Evolutionary conservation across 2,888 invertebrate species (phyloP).

Genomic region (Trypoxylon attenuatum): DNA sequence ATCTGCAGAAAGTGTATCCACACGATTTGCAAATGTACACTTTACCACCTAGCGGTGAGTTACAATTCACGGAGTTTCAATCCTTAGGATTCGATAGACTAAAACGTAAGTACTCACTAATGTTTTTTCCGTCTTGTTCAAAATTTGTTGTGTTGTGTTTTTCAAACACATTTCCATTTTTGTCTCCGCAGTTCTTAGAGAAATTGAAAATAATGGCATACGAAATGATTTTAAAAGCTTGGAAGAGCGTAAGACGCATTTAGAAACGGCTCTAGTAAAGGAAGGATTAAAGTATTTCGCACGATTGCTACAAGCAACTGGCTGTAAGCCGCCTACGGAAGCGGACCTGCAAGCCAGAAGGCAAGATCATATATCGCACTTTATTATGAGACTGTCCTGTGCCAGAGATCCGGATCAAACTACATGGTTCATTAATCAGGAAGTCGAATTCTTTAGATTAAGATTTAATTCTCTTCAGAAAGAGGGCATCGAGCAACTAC

Average conservation of each 20-base stretch:
- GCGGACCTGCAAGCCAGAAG: constrained; percentile 81
- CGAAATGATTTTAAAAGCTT: constrained; percentile 79
- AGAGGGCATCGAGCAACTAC: constrained; percentile 81
- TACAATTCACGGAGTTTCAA: constrained; percentile 90
- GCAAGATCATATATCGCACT: constrained; percentile 94
- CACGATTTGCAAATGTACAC: constrained; percentile 88
- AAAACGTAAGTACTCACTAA: constrained; percentile 60
- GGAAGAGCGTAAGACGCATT: constrained; percentile 81
- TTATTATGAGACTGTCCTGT: constrained; percentile 92
- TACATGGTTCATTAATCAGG: constrained; percentile 91
- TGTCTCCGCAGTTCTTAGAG: constrained; percentile 30
- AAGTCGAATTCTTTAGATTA: constrained; percentile 91
- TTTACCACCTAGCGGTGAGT: constrained; percentile 83
- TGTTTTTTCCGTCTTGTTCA: no score
- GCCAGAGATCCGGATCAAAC: constrained; percentile 90
- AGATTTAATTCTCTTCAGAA: constrained; percentile 81
- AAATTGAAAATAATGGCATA: constrained; percentile 61
- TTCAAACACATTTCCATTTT: no score
- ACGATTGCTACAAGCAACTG: constrained; percentile 78
- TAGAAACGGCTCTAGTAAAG: constrained; percentile 80
- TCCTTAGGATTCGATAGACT: constrained; percentile 84
- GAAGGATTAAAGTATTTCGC: constrained; percentile 82
- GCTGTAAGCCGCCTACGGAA: constrained; percentile 77
- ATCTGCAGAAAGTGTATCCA: constrained; percentile 79
- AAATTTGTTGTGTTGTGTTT: no score